A percentile compares a stretch with the other conserved stretches of the same genome.
These are phyloP conservation scores for Paralichthys olivaceus DNA, from an alignment of 2,113 vertebrate genomes.

Conservation along the genomic window DNA sequence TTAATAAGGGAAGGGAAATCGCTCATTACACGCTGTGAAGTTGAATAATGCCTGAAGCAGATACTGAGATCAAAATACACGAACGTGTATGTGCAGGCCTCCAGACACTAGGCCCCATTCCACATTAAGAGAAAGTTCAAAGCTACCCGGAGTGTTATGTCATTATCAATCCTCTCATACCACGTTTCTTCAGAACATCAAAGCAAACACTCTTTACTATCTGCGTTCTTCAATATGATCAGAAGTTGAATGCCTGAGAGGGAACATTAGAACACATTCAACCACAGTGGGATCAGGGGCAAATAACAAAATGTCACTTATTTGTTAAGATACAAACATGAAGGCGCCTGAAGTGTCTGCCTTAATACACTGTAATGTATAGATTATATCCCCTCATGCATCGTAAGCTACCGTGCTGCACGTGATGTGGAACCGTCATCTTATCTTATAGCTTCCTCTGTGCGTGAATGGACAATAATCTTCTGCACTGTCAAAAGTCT, in stretches of 20 bases:
- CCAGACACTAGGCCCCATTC: constrained; percentile 62
- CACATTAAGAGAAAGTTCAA: constrained; percentile 68
- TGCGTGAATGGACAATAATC: constrained; percentile 38
- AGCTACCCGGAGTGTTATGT: constrained; percentile 63
- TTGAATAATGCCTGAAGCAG: constrained; percentile 66
- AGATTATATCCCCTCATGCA: constrained; percentile 9
- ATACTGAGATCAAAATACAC: constrained; percentile 71
- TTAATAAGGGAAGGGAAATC: constrained; percentile 71
- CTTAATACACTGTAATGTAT: background rate
- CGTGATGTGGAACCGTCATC: background rate
- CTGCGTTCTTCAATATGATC: constrained; percentile 47
- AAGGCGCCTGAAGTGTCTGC: constrained; percentile 1
- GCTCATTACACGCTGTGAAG: constrained; percentile 68
- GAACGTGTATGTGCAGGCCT: constrained; percentile 57
- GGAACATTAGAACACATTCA: constrained; percentile 34
- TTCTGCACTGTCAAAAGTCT: constrained; percentile 19
- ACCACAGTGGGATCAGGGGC: background rate
- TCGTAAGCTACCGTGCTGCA: background rate
- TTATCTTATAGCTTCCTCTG: constrained; percentile 11
- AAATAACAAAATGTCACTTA: constrained; percentile 25
- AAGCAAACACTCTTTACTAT: constrained; percentile 63
- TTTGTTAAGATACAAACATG: constrained; percentile 26
- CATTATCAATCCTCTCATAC: constrained; percentile 70
- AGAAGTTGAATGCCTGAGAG: constrained; percentile 50
- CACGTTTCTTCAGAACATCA: constrained; percentile 67